Evolutionary conservation across 1,140 invertebrate species (phyloP).

Genomic region (Gonioctena quinquepunctata): DNA sequence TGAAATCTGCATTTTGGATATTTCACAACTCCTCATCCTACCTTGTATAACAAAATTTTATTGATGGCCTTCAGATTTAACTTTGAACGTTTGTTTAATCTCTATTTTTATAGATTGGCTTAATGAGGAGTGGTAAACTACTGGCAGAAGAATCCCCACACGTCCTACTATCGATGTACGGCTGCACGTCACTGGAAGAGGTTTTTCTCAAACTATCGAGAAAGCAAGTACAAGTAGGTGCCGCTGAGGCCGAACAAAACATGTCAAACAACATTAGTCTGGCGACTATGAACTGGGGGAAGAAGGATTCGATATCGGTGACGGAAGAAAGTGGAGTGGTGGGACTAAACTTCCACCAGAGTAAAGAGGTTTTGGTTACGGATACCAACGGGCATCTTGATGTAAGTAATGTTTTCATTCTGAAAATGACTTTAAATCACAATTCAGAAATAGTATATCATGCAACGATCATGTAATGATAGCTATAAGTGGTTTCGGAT

Average conservation of each 20-base stretch:
- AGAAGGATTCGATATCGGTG: constrained; percentile 80
- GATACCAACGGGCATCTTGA: constrained; percentile 69
- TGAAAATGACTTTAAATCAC: too few relatives aligned
- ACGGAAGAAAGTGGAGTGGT: constrained; percentile 83
- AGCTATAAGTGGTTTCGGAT: too few relatives aligned
- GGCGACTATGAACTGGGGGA: constrained; percentile 77
- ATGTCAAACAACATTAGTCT: constrained; percentile 79
- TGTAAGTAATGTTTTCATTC: too few relatives aligned
- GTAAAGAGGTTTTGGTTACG: constrained; percentile 81
- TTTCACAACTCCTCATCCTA: too few relatives aligned
- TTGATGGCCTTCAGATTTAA: too few relatives aligned
- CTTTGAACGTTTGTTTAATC: neutral
- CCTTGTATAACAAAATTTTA: too few relatives aligned
- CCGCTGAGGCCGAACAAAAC: constrained; percentile 62
- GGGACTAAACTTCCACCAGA: constrained; percentile 86
- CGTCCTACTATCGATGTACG: constrained; percentile 79
- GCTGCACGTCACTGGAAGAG: constrained; percentile 84
- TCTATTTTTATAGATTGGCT: constrained; percentile 73
- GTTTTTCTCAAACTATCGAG: constrained; percentile 91
- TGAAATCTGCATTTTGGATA: too few relatives aligned
- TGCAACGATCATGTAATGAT: too few relatives aligned
- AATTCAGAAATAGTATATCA: too few relatives aligned
- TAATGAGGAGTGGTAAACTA: constrained; percentile 90
- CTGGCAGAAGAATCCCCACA: constrained; percentile 91
- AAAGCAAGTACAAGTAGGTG: constrained; percentile 53